Conservation (phyloP, 1,140 invertebrate species). For the Aleiodes sp. region DNA sequence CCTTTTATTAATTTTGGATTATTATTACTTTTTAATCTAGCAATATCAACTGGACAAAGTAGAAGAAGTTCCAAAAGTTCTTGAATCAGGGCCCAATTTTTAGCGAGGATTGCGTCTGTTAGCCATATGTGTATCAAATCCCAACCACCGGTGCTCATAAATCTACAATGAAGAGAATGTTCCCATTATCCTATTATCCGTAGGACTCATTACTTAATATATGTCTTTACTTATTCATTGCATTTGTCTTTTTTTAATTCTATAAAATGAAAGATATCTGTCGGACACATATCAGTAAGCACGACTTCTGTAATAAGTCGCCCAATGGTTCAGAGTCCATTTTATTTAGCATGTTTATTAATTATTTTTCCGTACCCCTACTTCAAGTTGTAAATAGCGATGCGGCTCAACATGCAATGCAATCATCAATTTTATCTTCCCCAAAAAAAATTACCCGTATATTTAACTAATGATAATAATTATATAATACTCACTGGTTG, state of each 20-base stretch:
- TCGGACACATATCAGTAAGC: conserved; percentile 53
- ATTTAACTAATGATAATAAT: neutral
- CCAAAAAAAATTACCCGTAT: neutral
- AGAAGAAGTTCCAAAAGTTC: conserved; percentile 86
- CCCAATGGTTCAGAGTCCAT: conserved; percentile 53
- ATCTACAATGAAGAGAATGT: conserved; percentile 69
- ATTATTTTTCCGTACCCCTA: conserved; percentile 38
- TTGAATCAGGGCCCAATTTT: conserved; percentile 86
- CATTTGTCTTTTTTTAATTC: neutral
- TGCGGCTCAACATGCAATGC: conserved; percentile 43
- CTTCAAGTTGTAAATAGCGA: conserved; percentile 34
- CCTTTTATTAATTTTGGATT: conserved; percentile 91
- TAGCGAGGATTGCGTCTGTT: conserved; percentile 81
- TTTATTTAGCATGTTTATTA: conserved; percentile 50
- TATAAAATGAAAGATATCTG: conserved; percentile 30
- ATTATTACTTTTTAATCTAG: conserved; percentile 88
- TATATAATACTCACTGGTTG: conserved; percentile 73
- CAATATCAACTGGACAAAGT: conserved; percentile 87
- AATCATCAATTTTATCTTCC: neutral
- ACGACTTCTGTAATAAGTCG: conserved; percentile 39
- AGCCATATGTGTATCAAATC: conserved; percentile 88
- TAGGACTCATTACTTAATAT: too few species aligned
- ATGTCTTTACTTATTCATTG: neutral
- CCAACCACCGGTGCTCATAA: conserved; percentile 92
- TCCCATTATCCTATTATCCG: too few species aligned